Evolutionary conservation across 2,797 vertebrate genomes (phyloP), one percentile per base, ranked within the genome.

Genomic region (Pipistrellus nathusii): DNA sequence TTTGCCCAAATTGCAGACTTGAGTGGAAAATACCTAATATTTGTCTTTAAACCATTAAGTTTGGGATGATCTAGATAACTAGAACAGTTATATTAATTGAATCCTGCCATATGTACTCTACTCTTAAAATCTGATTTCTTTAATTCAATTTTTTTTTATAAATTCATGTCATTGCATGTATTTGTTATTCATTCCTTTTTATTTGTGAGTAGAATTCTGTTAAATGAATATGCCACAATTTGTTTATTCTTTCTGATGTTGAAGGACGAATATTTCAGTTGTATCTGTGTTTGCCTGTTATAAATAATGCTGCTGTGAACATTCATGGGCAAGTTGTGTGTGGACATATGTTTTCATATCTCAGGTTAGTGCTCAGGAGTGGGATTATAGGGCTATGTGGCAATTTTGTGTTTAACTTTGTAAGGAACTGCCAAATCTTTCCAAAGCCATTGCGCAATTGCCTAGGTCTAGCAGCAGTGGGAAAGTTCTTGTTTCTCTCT

Each of bases 281-380:
- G 3, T 77, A 62, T 71, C 62, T 62, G 83, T 51, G 57, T 88
- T 88, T 83, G 48, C 59, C 9, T 75, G 23, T 75, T 82, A 66
- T 68, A 51, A 93, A 57, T 93, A 66, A 66, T 75, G 18, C 35
- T 73, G 23, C 46, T 82, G 12, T 88, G 68, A 93, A n/a, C 38
- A 88, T 20, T 82, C 23, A 44, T 72, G 18, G 38, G 17, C 9
- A 92, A 38, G 30, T 88, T 93, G 46, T 75, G 25, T 75, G 38
- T 68, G 46, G 35, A 55, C n/a, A 25, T 88, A 18, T 38, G 62
- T 88, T 57, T 93, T 84, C 4, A 77, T 32, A 84, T 88, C 48
- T 69, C 59, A 46, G 13, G 41, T 32, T 27, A 77, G 38, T 77
- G 72, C 32, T 17, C 32, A 59, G 25, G 32, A 88, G n/a, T 59